These are phyloP conservation scores for Philonicus albiceps DNA, from an alignment of 2,888 invertebrate species.

Conservation along the genomic window DNA sequence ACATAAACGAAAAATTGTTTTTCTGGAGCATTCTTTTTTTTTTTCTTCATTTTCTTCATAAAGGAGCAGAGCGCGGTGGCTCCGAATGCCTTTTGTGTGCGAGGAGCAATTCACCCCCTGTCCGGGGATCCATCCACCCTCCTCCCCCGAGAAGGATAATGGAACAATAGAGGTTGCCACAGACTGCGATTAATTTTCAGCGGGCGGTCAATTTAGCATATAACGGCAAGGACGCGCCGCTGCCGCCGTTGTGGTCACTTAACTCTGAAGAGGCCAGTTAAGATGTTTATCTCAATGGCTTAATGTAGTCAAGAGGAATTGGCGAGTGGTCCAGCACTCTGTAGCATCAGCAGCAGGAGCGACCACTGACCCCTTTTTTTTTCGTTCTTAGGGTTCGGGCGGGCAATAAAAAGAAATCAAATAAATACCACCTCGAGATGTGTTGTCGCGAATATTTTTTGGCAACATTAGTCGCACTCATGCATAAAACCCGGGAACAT, in stretches of 20 bases:
- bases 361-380: not conserved
- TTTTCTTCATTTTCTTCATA: not conserved
- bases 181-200: conserved; percentile 53
- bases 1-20: conserved; percentile 43
- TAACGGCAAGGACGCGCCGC: not conserved
- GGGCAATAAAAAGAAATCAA: not conserved
- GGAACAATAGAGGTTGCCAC: conserved; percentile 5
- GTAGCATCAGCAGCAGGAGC: not conserved
- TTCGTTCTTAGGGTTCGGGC: not conserved
- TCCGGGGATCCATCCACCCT: not conserved
- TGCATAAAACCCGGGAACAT: conserved; percentile 11
- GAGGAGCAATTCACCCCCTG: not conserved
- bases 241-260: conserved; percentile 26
- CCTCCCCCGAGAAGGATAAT: not conserved
- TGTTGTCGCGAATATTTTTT: not conserved
- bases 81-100: not conserved
- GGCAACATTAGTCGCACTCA: not conserved
- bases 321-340: not conserved
- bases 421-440: not conserved
- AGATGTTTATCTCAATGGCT: conserved; percentile 29
- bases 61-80: not conserved
- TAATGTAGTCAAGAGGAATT: conserved; percentile 3
- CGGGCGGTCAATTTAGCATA: conserved; percentile 59
- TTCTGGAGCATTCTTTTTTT: not conserved
- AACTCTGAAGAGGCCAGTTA: conserved; percentile 30